Evolutionary conservation across 2,113 vertebrate species (phyloP).

Genomic region (Pomatostomus ruficeps): DNA sequence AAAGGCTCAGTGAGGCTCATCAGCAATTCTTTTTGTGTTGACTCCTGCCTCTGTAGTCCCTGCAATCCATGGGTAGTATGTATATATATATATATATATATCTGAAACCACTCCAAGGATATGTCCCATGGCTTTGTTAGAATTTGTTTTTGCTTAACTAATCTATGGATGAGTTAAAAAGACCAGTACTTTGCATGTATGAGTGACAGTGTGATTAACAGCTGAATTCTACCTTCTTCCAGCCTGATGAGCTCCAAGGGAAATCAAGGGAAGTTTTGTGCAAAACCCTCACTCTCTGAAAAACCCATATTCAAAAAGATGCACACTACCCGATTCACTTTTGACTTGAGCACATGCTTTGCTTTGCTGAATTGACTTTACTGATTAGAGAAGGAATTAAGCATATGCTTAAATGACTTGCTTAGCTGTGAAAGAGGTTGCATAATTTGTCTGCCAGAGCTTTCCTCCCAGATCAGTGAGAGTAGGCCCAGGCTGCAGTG

Average conservation of each 20-base stretch:
- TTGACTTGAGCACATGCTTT: not conserved
- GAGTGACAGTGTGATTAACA: not conserved
- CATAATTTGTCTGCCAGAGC: not conserved
- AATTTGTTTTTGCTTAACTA: not conserved
- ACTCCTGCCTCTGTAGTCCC: not conserved
- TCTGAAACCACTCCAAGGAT: not conserved
- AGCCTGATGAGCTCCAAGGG: not conserved
- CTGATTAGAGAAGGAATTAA: not conserved
- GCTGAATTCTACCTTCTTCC: not conserved
- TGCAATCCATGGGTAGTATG: not conserved
- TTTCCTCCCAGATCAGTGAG: not conserved
- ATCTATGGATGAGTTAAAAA: not conserved
- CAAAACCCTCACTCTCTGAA: not conserved
- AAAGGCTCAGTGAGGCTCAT: not conserved
- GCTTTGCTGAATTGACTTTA: slow-evolving; percentile 13
- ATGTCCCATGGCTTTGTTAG: not conserved
- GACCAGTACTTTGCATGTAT: not conserved
- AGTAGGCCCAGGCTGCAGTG: not conserved
- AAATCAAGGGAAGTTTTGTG: not conserved
- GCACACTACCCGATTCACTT: not conserved
- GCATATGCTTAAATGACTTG: not conserved
- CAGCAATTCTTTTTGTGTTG: not conserved
- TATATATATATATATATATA: not conserved
- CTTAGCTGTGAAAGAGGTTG: slow-evolving; percentile 1
- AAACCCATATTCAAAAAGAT: not conserved